Evolutionary conservation across 92 coral and sea anemone species (phyloP).

Genomic region (Palythoa heliodiscus): DNA sequence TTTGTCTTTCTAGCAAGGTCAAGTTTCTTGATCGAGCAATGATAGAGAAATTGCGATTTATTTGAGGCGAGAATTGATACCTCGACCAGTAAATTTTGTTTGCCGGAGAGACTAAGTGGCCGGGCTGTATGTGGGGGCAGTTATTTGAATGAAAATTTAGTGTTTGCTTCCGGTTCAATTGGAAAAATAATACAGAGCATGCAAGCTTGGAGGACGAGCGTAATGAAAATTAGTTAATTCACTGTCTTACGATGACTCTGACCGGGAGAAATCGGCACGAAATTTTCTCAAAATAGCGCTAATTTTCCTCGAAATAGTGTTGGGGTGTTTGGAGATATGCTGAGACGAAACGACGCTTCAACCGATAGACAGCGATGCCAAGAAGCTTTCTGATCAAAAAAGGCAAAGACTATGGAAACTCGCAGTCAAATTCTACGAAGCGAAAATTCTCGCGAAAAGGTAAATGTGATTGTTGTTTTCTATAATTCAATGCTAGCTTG

Average conservation of each 20-base stretch:
- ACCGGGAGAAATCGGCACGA: not conserved
- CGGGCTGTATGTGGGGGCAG: conserved; percentile 67
- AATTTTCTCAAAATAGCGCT: not conserved
- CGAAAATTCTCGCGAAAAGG: conserved; percentile 26
- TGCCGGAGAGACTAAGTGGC: conserved; percentile 47
- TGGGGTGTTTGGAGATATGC: conserved; percentile 61
- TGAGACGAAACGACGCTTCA: conserved; percentile 47
- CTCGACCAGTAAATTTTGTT: conserved; percentile 68
- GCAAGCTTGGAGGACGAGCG: conserved; percentile 70
- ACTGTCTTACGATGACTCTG: conserved; percentile 8
- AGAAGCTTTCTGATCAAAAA: conserved; percentile 97
- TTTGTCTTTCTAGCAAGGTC: conserved; percentile 15
- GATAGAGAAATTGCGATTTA: conserved; percentile 66
- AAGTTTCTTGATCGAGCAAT: conserved; percentile 66
- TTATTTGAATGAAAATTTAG: conserved; percentile 75
- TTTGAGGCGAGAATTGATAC: conserved; percentile 52
- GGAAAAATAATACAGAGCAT: conserved; percentile 62
- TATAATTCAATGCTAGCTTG: conserved; percentile 10
- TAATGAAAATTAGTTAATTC: conserved; percentile 17
- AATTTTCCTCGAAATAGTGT: conserved; percentile 50
- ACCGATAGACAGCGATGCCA: conserved; percentile 83
- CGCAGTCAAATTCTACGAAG: conserved; percentile 46
- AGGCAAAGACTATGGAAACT: conserved; percentile 72
- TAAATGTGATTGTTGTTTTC: conserved; percentile 21
- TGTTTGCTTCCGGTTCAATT: conserved; percentile 85